phyloP scores from a whole-genome alignment of 1,140 invertebrate species.

The Pomacea maculata region DNA sequence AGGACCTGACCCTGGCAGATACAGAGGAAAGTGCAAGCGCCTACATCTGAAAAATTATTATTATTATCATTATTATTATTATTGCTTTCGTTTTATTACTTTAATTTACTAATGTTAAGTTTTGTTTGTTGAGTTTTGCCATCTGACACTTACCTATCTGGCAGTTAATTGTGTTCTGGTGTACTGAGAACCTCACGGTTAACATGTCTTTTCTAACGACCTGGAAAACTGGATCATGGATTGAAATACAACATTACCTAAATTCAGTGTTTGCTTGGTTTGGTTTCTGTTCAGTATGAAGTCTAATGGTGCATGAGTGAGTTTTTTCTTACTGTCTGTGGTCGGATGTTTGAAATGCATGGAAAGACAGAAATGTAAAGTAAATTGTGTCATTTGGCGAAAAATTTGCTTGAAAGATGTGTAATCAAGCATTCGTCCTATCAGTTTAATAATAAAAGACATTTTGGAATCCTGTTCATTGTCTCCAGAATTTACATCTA shows the following conservation, averaged over 20 bases:
- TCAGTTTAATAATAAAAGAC: no score
- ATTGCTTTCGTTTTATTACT: not conserved
- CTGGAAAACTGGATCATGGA: no score
- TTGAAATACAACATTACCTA: no score
- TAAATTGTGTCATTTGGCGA: not conserved
- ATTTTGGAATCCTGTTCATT: no score
- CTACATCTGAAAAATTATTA: not conserved
- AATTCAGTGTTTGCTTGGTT: no score
- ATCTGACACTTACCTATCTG: no score
- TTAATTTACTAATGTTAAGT: not conserved
- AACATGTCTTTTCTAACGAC: no score
- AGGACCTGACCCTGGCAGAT: constrained; percentile 12
- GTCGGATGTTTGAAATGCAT: not conserved
- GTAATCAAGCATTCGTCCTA: no score
- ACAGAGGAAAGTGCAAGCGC: constrained; percentile 13
- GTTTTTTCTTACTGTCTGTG: not conserved
- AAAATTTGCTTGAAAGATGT: not conserved
- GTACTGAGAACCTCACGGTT: not conserved
- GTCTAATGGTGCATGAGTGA: no score
- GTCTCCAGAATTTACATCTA: no score
- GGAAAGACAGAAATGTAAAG: not conserved
- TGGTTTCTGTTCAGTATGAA: no score
- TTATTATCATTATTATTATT: not conserved
- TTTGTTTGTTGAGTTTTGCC: not conserved
- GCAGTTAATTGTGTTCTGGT: no score